Base-by-base conservation (phyloP, 2,888 invertebrate species). In the Cheilosia pagana region DNA sequence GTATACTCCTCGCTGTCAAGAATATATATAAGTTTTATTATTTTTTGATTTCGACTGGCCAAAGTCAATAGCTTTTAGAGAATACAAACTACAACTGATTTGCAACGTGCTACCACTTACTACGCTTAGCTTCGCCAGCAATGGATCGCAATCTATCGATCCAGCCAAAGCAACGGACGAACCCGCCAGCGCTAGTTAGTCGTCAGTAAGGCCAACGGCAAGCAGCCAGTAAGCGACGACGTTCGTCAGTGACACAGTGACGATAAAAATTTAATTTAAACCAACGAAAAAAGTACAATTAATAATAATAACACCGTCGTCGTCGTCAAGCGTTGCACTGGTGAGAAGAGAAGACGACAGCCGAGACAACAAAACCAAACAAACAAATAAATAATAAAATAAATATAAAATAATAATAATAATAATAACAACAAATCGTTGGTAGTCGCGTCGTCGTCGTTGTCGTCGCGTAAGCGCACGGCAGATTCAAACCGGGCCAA, bases 51-150 rank as follows among this genome's bases (percentile, higher is more conserved):
- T 74, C 63, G 62, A 53, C 59, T 74, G 52, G 25, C 50, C 50
- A 70, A 71, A 62, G 62, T 45, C 50, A 68, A 57, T 59, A 72
- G 63, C 60, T 75, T 78, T 79, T 67, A 57, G 71, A 78, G 86
- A 88, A 85, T 78, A 78, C 76, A 70, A 87, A 87, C 79, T 82
- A 78, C 78, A 85, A 87, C 87, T 87, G 85, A 87, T 85, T 81
- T 77, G 83, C 79, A 87, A 85, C 85, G 86, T 86, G 86, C 75
- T 86, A 76, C 77, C 79, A 87, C 68, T 85, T 78, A 65, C 55
- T 81, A 67, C 53, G 67, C 70, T 67, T 55, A 86, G 79, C 76
- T 81, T 72, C 77, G 10, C 76, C 55, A 78, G 72, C 74, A 62
- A 62, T 55, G 74, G 68, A 74, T 83, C 79, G 79, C 57, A 59